These are phyloP conservation scores for Nudaria mundana DNA, from an alignment of 2,888 invertebrate species.

Conservation along the genomic window DNA sequence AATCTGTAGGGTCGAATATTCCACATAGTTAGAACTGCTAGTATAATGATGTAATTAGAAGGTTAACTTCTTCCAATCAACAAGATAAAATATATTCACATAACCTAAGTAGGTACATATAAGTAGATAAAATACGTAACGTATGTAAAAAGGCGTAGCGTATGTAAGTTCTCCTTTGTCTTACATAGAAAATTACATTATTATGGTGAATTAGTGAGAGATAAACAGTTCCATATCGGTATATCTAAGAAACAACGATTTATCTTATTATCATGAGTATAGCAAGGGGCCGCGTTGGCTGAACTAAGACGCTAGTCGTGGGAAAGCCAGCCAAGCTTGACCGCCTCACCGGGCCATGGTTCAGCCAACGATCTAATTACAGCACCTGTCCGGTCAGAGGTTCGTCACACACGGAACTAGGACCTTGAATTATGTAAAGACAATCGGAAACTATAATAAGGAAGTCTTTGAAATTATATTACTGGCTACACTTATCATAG, in stretches of 20 bases:
- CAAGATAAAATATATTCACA: background rate
- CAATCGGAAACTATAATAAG: constrained; percentile 41
- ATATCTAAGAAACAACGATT: constrained; percentile 31
- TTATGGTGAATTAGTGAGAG: constrained; percentile 19
- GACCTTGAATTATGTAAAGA: constrained; percentile 33
- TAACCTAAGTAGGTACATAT: too few relatives aligned
- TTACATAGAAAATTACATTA: constrained; percentile 19
- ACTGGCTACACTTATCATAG: constrained; percentile 25
- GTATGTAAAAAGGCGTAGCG: constrained; percentile 2
- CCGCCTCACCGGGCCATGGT: constrained; percentile 38
- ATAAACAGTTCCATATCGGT: constrained; percentile 33
- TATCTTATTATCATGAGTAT: constrained; percentile 43
- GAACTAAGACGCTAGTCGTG: constrained; percentile 47
- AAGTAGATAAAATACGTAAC: background rate
- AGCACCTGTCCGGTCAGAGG: constrained; percentile 55
- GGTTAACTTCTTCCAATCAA: background rate
- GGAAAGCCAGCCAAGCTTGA: constrained; percentile 55
- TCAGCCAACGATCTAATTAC: constrained; percentile 65
- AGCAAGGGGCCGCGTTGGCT: constrained; percentile 36
- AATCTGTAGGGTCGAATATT: too few relatives aligned
- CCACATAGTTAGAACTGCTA: too few relatives aligned
- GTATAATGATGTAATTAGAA: background rate
- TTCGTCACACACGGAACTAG: constrained; percentile 27
- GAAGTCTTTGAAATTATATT: constrained; percentile 38
- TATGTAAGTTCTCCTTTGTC: constrained; percentile 15